Base-by-base conservation (phyloP, 1,140 invertebrate species). In the Holcopasites calliopsidis region DNA sequence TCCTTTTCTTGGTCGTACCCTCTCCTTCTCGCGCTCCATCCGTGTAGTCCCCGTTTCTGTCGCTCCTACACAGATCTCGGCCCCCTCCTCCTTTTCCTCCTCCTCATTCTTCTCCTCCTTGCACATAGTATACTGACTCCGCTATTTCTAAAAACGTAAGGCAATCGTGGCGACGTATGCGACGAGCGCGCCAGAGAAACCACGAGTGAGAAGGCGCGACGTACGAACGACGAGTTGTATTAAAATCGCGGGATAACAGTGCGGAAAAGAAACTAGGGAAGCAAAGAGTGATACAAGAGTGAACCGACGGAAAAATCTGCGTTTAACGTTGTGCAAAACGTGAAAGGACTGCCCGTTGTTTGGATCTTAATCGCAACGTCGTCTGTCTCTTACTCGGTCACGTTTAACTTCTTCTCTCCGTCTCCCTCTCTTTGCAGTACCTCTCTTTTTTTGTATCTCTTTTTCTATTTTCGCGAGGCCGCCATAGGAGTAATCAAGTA, bases 401-500 rank as follows among this genome's bases (percentile, higher is more conserved):
- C 61, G 71, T 74, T 66, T 62, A 61, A 61, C 64, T 75, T 47
- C 69, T 42, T 76, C 13, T 70, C 16, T 72, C 40, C 40, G 52
- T 42, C 88, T 62, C 38, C 58, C 18, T 65, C 47, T 38, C 44
- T 57, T 21, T 57, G 23, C 28, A 21, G 11, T 28, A 40, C 44
- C 47, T 38, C 44, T 73, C 31, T 65, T 47, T 50, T 35, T 62
- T 52, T 38, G 57, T 65, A 49, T 47, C 49, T 77, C 89, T 86
- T 84, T 68, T 55, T 49, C 55, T 73, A 58, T 76, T 60, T 62
- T 75, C 82, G 86, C 85, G 85, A 80, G 84, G 72, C 58, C 78
- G 84, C 79, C 84, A 86, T 77, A 76, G 79, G 76, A 78, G 83
- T 91, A 92, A 82, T 90, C 85, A 90, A 91, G 89, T 88, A 90